phyloP scores from a whole-genome alignment of 2,797 vertebrate genomes.

The Discoglossus pictus region DNA sequence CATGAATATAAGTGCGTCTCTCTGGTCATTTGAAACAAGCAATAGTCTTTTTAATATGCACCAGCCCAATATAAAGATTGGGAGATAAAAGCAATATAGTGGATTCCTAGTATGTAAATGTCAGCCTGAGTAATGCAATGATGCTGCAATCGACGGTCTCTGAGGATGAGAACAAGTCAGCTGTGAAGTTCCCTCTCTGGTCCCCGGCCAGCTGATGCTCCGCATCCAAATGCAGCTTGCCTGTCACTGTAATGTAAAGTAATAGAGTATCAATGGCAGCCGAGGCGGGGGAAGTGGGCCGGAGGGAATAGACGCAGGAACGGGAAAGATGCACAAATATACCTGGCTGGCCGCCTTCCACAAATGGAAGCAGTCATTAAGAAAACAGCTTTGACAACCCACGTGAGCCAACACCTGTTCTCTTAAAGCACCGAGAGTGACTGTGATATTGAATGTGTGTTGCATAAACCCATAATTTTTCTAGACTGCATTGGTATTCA shows the following conservation, averaged over 20 bases:
- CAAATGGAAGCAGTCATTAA: slow-evolving; percentile 25
- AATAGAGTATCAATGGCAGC: slow-evolving; percentile 19
- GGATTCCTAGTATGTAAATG: neutral
- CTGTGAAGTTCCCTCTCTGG: neutral
- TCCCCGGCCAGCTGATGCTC: slow-evolving; percentile 5
- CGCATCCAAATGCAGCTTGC: neutral
- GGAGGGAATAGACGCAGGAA: slow-evolving; percentile 25
- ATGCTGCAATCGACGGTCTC: neutral
- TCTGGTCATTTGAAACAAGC: too few species aligned
- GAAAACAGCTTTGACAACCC: slow-evolving; percentile 29
- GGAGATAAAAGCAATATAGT: too few species aligned
- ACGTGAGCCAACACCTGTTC: slow-evolving; percentile 35
- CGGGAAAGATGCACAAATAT: slow-evolving; percentile 16
- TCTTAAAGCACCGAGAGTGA: slow-evolving; percentile 6
- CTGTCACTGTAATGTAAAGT: slow-evolving; percentile 28
- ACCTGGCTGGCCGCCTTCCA: slow-evolving; percentile 16
- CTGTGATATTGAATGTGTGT: slow-evolving; percentile 6
- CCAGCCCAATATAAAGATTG: too few species aligned
- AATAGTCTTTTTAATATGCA: too few species aligned
- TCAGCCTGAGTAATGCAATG: slow-evolving; percentile 6
- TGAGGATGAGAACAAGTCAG: slow-evolving; percentile 11
- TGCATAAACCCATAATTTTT: too few species aligned
- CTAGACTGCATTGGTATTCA: too few species aligned
- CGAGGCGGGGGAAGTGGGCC: slow-evolving; percentile 17
- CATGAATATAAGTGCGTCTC: too few species aligned